Evolutionary conservation across 2,113 vertebrate species (phyloP), one percentile per base, ranked within the genome.

Genomic region (Heterotis niloticus): DNA sequence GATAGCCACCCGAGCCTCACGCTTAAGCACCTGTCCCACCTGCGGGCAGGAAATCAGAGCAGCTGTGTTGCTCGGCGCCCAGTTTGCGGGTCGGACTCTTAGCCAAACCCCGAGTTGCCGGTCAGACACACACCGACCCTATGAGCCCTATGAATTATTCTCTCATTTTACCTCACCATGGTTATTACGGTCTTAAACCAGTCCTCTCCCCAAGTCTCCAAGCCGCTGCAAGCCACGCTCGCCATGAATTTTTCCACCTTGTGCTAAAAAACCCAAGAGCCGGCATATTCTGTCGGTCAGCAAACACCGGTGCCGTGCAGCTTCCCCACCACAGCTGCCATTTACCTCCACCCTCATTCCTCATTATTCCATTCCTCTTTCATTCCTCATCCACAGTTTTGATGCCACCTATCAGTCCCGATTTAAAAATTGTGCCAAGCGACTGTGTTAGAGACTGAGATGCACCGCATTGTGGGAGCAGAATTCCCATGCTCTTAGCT

Each of bases 51-150:
- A 78, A 79, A 76, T 51, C 54, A 64, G 72, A 20, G 57, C 83
- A 80, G 81, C 73, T 69, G 71, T 79, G 77, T 73, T 82, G 76
- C 81, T 71, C 68, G 54, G 74, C 62, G 56, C 75, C 79, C 82
- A 66, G 57, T 74, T 75, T 79, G 44, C 65, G 65, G 83, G 75
- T 80, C 64, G 34, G 68, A 16, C 54, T 17, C 75, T 66, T 82
- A 75, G 59, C 5, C 29, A 81, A 81, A 82, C 82, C 81, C 79
- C 75, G 80, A 82, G 84, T 72, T 1, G 81, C 80, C 83, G 29
- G 60, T 79, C 56, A 78, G 78, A 60, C n/a, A n/a, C n/a, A 62
- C 79, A 76, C 68, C 64, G 44, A n/a, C n/a, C 24, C 67, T 20
- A 18, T 5, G 20, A 20, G 20, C 44, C 44, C 69, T 71, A 34